phyloP scores from a whole-genome alignment of 2,888 invertebrate genomes.

The Tiliacea citrago region DNA sequence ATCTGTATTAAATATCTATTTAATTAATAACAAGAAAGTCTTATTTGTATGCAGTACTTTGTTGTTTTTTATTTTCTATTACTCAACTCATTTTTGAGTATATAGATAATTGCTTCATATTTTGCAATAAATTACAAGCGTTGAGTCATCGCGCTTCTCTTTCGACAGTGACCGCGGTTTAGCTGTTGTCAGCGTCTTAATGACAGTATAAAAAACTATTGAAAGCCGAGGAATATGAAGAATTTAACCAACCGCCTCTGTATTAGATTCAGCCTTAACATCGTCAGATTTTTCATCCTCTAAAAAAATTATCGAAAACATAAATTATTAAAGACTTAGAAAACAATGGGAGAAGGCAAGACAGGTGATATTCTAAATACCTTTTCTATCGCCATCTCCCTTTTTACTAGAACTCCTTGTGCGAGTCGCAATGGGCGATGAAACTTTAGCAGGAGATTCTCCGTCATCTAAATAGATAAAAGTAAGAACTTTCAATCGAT shows the following conservation, averaged over 20 bases:
- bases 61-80: no score
- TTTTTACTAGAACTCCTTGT: slow-evolving; percentile 59
- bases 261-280: slow-evolving; percentile 48
- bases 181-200: no score
- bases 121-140: no score
- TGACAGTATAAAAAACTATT: not conserved
- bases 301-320: slow-evolving; percentile 39
- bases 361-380: slow-evolving; percentile 28
- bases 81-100: no score
- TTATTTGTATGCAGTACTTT: no score
- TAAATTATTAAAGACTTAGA: not conserved
- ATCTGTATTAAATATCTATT: no score
- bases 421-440: slow-evolving; percentile 57
- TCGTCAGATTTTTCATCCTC: slow-evolving; percentile 56
- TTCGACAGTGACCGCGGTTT: no score
- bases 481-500: not conserved
- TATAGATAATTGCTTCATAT: no score
- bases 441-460: slow-evolving; percentile 4
- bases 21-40: no score
- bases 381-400: slow-evolving; percentile 58
- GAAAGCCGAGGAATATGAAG: not conserved
- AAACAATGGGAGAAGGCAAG: not conserved
- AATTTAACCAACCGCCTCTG: slow-evolving; percentile 60
- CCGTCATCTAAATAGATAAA: slow-evolving; percentile 30
- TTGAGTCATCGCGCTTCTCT: no score